Base-by-base conservation (phyloP, 2,888 invertebrate species). In the Molorchus minor region DNA sequence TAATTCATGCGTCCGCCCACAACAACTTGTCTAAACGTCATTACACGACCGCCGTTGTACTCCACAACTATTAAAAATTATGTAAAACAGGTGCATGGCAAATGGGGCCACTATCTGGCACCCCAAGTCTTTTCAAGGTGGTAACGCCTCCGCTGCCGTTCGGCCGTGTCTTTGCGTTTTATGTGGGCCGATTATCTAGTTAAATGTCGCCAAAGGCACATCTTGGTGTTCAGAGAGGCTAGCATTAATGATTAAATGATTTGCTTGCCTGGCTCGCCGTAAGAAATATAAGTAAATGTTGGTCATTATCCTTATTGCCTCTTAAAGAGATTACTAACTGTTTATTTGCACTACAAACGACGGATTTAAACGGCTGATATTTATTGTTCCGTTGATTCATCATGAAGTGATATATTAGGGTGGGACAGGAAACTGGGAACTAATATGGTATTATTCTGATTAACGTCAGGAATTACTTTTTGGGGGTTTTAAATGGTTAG, bases 131-230 rank as follows among this genome's bases (percentile, higher is more conserved):
- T 17, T 21, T 35, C 52, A 33, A 47, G 38, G 30, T 45, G 29
- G 57, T 21, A 21, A 57, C 56, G 61, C 60, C 54, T 49, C 56
- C 49, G 33, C 58, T 53, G 45, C 25, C 49, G 52, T 56, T 58
- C 56, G 47, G 56, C 47, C 58, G 61, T 15, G 52, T 29, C 41
- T 38, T 49, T 49, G 38, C 38, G 13, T 46, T 46, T 49, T 29
- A 36, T 43, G 44, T 49, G 40, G 62, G 60, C 57, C 70, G 68
- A 73, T 73, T 73, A 73, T 69, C 68, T 63, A 56, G 65, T 72
- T 74, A 73, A 61, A 70, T 52, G 72, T 73, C 73, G 71, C 75
- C 71, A 72, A 64, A 64, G 75, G 75, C 74, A 65, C 57, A 62
- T 66, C 65, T 62, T 19, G 59, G 20, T 65, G 65, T 62, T 69